phyloP scores from a whole-genome alignment of 2,888 invertebrate species.

The Pegoplata infirma region DNA sequence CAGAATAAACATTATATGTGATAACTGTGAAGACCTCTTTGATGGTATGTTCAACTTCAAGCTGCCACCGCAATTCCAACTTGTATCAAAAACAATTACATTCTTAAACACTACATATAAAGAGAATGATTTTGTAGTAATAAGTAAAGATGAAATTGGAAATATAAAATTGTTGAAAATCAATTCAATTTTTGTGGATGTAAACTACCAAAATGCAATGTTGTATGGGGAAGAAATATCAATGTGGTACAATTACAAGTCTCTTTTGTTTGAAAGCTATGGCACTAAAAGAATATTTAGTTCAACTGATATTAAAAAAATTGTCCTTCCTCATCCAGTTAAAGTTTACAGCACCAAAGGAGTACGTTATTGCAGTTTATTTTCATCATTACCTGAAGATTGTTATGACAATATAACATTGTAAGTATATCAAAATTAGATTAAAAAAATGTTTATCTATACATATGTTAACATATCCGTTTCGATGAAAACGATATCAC shows the following conservation, averaged over 20 bases:
- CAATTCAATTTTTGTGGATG: slow-evolving; percentile 11
- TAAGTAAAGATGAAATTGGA: slow-evolving; percentile 3
- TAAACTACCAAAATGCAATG: slow-evolving; percentile 20
- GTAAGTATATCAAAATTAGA: too few relatives aligned
- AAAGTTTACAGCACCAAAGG: slow-evolving; percentile 11
- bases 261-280: slow-evolving; percentile 27
- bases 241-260: slow-evolving; percentile 42
- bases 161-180: slow-evolving; percentile 23
- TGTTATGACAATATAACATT: too few relatives aligned
- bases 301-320: slow-evolving; percentile 1
- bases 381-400: slow-evolving; percentile 18
- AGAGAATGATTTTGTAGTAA: slow-evolving; percentile 24
- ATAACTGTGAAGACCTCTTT: slow-evolving; percentile 16
- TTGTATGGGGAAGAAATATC: slow-evolving; percentile 27
- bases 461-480: too few relatives aligned
- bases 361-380: slow-evolving; percentile 6
- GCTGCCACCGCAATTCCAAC: slow-evolving; percentile 29
- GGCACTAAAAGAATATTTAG: background rate
- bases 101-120: slow-evolving; percentile 34
- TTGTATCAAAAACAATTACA: slow-evolving; percentile 43
- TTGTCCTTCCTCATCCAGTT: background rate
- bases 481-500: too few relatives aligned
- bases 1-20: slow-evolving; percentile 31
- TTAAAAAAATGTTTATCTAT: too few relatives aligned
- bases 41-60: slow-evolving; percentile 43